Percentiles rank a stretch among this genome's conserved stretches.
These are phyloP conservation scores for Chaetoderma sp. DNA, from an alignment of 2,888 invertebrate genomes.

Conservation along the genomic window DNA sequence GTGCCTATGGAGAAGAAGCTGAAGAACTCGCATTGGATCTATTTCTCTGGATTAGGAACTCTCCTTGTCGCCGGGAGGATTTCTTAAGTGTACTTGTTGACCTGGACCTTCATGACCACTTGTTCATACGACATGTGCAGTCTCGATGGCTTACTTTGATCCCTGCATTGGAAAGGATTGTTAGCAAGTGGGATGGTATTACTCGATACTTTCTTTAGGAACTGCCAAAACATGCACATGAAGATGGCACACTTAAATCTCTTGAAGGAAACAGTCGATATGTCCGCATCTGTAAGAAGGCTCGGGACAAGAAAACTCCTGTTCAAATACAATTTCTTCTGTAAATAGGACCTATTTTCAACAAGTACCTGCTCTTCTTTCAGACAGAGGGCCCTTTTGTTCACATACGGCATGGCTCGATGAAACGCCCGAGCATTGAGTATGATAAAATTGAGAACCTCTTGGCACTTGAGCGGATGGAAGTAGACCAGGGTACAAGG, in stretches of 20 bases:
- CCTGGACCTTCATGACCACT: conserved; percentile 30
- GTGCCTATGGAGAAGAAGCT: conserved; percentile 26
- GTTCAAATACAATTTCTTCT: conserved; percentile 32
- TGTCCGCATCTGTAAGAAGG: conserved; percentile 29
- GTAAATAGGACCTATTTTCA: conserved; percentile 21
- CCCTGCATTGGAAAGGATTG: conserved; percentile 29
- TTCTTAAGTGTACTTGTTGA: conserved; percentile 16
- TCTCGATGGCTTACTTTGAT: conserved; percentile 35
- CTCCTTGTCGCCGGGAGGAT: conserved; percentile 35
- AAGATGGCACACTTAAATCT: conserved; percentile 21
- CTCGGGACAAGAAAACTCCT: conserved; percentile 14
- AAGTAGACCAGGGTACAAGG: not conserved
- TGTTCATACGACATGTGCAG: conserved; percentile 34
- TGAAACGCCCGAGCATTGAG: not conserved
- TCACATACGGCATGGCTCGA: not conserved
- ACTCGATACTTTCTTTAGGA: conserved; percentile 23
- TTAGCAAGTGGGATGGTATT: conserved; percentile 28
- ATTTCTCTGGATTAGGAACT: conserved; percentile 34
- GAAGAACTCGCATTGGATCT: conserved; percentile 34
- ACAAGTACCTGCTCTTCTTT: conserved; percentile 20
- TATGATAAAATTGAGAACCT: not conserved
- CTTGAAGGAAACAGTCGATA: conserved; percentile 27
- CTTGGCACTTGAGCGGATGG: not conserved
- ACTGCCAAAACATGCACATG: conserved; percentile 21
- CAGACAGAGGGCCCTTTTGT: not conserved